These are phyloP conservation scores for Diarsia brunnea DNA, from an alignment of 2,888 invertebrate species.

Conservation along the genomic window DNA sequence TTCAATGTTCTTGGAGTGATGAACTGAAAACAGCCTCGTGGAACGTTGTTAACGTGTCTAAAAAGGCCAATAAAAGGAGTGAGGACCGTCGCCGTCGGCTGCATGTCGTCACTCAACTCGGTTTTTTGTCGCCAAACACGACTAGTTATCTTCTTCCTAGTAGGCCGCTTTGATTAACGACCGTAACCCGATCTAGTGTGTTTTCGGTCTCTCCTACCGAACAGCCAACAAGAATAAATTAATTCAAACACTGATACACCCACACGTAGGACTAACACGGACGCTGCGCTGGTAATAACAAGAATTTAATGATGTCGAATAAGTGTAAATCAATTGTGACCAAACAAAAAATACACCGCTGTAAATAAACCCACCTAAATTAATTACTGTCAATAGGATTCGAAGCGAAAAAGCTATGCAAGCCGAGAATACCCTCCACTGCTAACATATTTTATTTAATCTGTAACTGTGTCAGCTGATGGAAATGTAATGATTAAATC, in stretches of 20 bases:
- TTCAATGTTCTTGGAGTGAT: constrained; percentile 69
- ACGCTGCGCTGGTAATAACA: constrained; percentile 74
- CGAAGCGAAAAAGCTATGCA: constrained; percentile 49
- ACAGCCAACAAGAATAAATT: constrained; percentile 80
- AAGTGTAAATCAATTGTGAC: constrained; percentile 74
- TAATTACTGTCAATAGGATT: constrained; percentile 53
- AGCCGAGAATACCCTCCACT: constrained; percentile 47
- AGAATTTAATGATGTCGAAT: constrained; percentile 77
- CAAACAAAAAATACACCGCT: constrained; percentile 58
- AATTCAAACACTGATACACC: constrained; percentile 76
- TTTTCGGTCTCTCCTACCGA: constrained; percentile 74
- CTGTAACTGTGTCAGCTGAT: constrained; percentile 70
- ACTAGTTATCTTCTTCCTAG: constrained; percentile 75
- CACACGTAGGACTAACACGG: constrained; percentile 71
- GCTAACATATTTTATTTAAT: constrained; percentile 62
- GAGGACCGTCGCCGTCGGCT: constrained; percentile 70
- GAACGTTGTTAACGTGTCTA: constrained; percentile 76
- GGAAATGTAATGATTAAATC: constrained; percentile 78
- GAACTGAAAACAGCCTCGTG: constrained; percentile 72
- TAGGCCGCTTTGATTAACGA: constrained; percentile 84
- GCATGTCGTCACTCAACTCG: constrained; percentile 74
- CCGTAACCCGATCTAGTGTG: constrained; percentile 81
- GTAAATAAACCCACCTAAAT: constrained; percentile 56
- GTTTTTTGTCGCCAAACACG: constrained; percentile 79
- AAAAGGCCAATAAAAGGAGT: constrained; percentile 75